These are phyloP conservation scores for Alcis repandata DNA, from an alignment of 2,888 invertebrate species.

Conservation along the genomic window DNA sequence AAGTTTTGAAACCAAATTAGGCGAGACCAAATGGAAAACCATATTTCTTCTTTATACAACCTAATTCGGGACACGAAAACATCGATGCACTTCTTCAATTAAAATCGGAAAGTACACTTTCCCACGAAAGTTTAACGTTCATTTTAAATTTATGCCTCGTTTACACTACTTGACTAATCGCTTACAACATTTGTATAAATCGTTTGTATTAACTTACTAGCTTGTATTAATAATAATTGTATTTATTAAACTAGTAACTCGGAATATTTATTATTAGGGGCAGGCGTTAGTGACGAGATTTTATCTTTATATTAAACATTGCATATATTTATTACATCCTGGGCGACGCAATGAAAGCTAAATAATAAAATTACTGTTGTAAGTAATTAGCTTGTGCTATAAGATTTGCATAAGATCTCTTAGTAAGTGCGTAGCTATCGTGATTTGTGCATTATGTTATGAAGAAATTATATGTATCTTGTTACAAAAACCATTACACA, in stretches of 20 bases:
- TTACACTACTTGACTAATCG: slow-evolving; percentile 33
- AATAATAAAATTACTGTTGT: slow-evolving; percentile 19
- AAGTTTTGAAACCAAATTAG: slow-evolving; percentile 42
- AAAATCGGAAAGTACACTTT: slow-evolving; percentile 45
- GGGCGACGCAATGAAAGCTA: slow-evolving; percentile 23
- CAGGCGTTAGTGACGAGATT: slow-evolving; percentile 25
- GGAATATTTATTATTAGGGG: slow-evolving; percentile 22
- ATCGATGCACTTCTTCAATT: slow-evolving; percentile 47
- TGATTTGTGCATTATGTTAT: slow-evolving; percentile 15
- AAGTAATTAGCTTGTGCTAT: slow-evolving; percentile 20
- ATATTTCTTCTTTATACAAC: slow-evolving; percentile 36
- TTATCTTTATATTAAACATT: slow-evolving; percentile 27
- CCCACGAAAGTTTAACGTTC: slow-evolving; percentile 42
- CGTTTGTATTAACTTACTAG: neutral
- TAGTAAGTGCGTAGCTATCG: slow-evolving; percentile 3
- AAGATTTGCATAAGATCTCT: slow-evolving; percentile 26
- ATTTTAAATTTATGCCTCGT: slow-evolving; percentile 38
- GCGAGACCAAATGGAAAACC: slow-evolving; percentile 30
- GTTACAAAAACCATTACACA: neutral
- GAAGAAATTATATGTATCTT: neutral
- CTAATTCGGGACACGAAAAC: slow-evolving; percentile 42
- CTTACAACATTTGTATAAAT: slow-evolving; percentile 11
- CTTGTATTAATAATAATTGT: slow-evolving; percentile 12
- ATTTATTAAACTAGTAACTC: slow-evolving; percentile 20
- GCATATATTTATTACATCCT: slow-evolving; percentile 33